Base-by-base conservation (phyloP, 2,113 vertebrate species). In the Thinocorus orbignyianus region DNA sequence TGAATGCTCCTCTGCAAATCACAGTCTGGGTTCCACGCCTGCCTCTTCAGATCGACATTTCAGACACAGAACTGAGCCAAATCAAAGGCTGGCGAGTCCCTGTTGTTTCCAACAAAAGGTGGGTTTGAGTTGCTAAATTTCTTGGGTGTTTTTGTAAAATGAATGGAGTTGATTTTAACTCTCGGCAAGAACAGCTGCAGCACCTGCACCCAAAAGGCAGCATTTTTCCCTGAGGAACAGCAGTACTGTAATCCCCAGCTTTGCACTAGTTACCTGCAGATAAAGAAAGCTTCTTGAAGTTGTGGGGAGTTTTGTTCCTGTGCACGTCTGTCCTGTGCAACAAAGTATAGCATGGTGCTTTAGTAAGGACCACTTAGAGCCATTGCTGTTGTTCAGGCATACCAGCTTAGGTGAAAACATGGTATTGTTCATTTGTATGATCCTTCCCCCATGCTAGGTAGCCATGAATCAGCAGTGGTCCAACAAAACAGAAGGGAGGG, bases 1-100 rank as follows among this genome's bases (percentile, higher is more conserved):
- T 99, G 95, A 98, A 98, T 1, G 98, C 99, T 55, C 98, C 98
- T 52, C 98, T 99, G 98, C 98, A 98, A 82, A 94, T 99, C 81
- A 98, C 98, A 0, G 99, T 99, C 95, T 99, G 99, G 99, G 99
- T 98, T 78, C 99, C 99, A 19, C 98, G 99, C 28, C 98, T 99
- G 76, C 99, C 99, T 44, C 99, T 99, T 28, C 99, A 99, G 97
- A 99, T 99, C 1, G 99, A 99, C 85, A 98, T 99, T 48, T 99
- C 99, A 0, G 99, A 99, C 97, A 99, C 99, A 0, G 99, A 99
- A 72, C 98, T 99, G 81, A 99, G 98, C 97, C 99, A 99, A 97
- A 98, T 99, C 94, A 99, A 99, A 95, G 99, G 99, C 83, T 99
- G 99, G 99, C 81, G 99, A 71, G 99, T 99, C 9, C 99, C 99